Evolutionary conservation across 2,113 vertebrate genomes (phyloP), one percentile per base, ranked within the genome.

Genomic region (Syngnathus floridae): DNA sequence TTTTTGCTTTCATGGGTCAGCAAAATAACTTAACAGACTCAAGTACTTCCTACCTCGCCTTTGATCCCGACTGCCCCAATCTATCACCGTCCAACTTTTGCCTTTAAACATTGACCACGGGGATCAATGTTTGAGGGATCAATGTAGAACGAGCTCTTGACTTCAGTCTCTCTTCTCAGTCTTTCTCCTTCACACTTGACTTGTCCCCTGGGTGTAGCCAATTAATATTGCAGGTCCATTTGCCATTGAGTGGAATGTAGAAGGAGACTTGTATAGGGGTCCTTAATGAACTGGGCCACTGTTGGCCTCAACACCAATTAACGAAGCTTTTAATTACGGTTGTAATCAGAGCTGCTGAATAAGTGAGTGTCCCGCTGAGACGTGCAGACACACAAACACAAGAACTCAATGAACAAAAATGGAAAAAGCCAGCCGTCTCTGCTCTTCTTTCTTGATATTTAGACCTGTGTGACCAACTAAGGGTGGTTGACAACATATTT

Each of bases 271-370:
- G 87, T 62, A 67, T 64, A 69, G 90, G 86, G 84, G 82, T 82
- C 87, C 89, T 90, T 91, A 93, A 94, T 94, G 92, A 90, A 91
- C 89, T 91, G 88, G 74, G 90, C 92, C 91, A 86, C 57, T 76
- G 81, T 90, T 92, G 90, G 89, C 90, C 88, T 91, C 83, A 87
- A 89, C 90, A 94, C 91, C 93, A 95, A 97, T 96, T 97, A 98
- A 92, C 94, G 91, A 90, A 83, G 91, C 89, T 92, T 93, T 97
- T 97, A 96, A 96, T 97, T 96, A 97, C 88, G 89, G 91, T 91
- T 94, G 85, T 92, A 91, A 93, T 91, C 88, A 88, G 90, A 93
- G 92, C 87, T 90, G 88, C 91, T 91, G 65, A 71, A 75, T 31
- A 59, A 56, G 45, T 19, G 21, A 65, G 66, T 13, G 43, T 52